phyloP scores from a whole-genome alignment of 1,140 invertebrate species.

The Microplitis mediator region DNA sequence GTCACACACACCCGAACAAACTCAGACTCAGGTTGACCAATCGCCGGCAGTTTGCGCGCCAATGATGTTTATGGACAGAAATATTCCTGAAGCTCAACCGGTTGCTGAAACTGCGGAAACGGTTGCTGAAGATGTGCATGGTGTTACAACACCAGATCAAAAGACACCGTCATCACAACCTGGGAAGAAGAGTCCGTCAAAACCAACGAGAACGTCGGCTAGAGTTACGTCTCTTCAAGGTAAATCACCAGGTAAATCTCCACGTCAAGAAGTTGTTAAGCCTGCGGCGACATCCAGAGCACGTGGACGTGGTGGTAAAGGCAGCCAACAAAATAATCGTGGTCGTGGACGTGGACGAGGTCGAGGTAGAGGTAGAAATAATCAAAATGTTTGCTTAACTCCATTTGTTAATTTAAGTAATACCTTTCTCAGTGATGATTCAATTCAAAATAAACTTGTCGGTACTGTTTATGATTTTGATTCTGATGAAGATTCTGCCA shows the following conservation, averaged over 20 bases:
- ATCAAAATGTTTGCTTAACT: constrained; percentile 53
- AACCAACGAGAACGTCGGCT: constrained; percentile 69
- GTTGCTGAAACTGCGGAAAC: background rate
- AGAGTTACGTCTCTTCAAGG: constrained; percentile 67
- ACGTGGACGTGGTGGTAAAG: constrained; percentile 58
- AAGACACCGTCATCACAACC: constrained; percentile 38
- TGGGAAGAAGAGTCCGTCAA: constrained; percentile 70
- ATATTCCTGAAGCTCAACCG: constrained; percentile 26
- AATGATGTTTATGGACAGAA: constrained; percentile 43
- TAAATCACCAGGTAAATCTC: constrained; percentile 78
- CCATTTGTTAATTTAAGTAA: constrained; percentile 44
- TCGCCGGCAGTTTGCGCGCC: constrained; percentile 54
- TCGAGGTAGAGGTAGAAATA: constrained; percentile 63
- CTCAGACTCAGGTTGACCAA: constrained; percentile 24
- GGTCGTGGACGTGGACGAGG: constrained; percentile 74
- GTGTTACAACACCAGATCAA: background rate
- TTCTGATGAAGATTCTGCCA: constrained; percentile 80
- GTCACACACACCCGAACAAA: background rate
- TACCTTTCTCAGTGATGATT: constrained; percentile 59
- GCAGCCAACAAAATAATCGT: constrained; percentile 59
- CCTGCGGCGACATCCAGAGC: constrained; percentile 37
- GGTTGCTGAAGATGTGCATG: background rate
- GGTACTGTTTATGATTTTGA: constrained; percentile 88
- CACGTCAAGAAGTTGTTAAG: constrained; percentile 61
- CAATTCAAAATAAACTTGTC: constrained; percentile 76